phyloP scores from a whole-genome alignment of 2,113 vertebrate species.

The Daubentonia madagascariensis region DNA sequence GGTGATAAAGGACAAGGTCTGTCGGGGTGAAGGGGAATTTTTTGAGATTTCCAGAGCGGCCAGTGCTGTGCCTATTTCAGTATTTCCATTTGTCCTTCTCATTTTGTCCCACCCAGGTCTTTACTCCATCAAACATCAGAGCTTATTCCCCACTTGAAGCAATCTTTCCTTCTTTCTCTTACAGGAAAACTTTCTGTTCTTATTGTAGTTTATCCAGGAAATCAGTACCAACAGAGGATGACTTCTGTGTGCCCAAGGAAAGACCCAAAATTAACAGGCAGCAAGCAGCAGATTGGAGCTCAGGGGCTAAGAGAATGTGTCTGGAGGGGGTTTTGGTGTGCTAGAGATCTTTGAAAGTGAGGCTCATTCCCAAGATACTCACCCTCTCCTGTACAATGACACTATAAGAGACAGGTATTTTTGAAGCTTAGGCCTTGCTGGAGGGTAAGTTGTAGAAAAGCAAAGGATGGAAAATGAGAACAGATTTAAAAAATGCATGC shows the following conservation, averaged over 20 bases:
- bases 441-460: neutral
- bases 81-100: neutral
- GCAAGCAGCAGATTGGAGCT: neutral
- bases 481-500: neutral
- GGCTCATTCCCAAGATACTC: too few species aligned
- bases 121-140: neutral
- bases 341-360: neutral
- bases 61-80: neutral
- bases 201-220: neutral
- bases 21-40: neutral
- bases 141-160: neutral
- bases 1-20: neutral
- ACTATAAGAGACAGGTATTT: neutral
- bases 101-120: neutral
- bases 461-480: neutral
- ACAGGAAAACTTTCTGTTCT: neutral
- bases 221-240: neutral
- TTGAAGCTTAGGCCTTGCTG: constrained; percentile 16
- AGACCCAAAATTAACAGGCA: neutral
- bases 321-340: neutral
- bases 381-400: neutral
- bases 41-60: neutral
- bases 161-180: neutral
- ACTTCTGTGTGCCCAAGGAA: neutral
- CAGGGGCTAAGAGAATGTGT: neutral